Evolutionary conservation across 2,888 invertebrate species (phyloP).

Genomic region (Oscheius sp.): DNA sequence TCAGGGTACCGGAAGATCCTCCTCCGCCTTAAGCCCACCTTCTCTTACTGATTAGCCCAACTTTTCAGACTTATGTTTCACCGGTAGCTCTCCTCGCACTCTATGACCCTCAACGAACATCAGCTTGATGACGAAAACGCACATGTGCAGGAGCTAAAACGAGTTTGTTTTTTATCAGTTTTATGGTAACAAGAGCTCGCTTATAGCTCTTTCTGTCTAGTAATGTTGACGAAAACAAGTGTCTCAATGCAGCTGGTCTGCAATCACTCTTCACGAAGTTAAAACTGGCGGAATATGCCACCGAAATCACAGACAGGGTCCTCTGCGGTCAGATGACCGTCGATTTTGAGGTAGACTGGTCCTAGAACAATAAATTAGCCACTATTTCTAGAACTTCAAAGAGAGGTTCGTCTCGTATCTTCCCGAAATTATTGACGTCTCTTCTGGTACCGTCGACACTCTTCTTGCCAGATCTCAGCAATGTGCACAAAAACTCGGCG

Average conservation of each 20-base stretch:
- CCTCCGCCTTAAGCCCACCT: too few species aligned
- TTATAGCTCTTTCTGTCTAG: slow-evolving; percentile 61
- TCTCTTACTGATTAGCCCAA: too few species aligned
- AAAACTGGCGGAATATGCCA: slow-evolving; percentile 53
- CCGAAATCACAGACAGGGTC: slow-evolving; percentile 52
- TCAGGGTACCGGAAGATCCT: too few species aligned
- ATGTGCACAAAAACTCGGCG: slow-evolving; percentile 47
- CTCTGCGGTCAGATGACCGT: slow-evolving; percentile 48
- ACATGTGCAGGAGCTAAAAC: slow-evolving; percentile 61
- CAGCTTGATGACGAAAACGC: slow-evolving; percentile 61
- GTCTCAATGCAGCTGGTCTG: slow-evolving; percentile 50
- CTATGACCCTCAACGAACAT: slow-evolving; percentile 42
- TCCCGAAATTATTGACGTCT: slow-evolving; percentile 63
- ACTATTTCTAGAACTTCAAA: slow-evolving; percentile 56
- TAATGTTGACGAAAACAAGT: slow-evolving; percentile 52
- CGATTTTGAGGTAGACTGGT: slow-evolving; percentile 50
- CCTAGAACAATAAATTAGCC: neutral
- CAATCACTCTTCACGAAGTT: slow-evolving; percentile 53
- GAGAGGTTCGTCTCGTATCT: slow-evolving; percentile 60
- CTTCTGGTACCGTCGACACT: slow-evolving; percentile 58
- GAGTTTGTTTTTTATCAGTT: slow-evolving; percentile 40
- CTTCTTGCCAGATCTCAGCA: slow-evolving; percentile 48
- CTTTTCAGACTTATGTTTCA: slow-evolving; percentile 26
- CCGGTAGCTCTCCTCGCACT: slow-evolving; percentile 23
- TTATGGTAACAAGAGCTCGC: neutral